Evolutionary conservation across 2,113 vertebrate species (phyloP).

Genomic region (Ageneiosus marmoratus): DNA sequence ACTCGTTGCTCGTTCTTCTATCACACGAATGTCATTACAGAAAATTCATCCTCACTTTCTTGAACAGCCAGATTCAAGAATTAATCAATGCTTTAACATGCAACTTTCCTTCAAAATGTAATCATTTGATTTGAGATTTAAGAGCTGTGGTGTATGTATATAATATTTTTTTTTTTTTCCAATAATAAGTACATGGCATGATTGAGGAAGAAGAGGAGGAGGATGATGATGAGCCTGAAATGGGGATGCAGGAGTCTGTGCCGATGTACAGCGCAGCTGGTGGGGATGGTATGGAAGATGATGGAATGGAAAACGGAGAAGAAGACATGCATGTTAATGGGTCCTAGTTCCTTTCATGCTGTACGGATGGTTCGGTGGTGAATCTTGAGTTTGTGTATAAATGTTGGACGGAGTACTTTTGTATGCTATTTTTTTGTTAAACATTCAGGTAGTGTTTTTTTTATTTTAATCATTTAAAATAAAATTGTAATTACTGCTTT

Average conservation of each 20-base stretch:
- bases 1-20: background rate
- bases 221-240: slow-evolving; percentile 42
- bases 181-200: slow-evolving; percentile 37
- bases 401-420: slow-evolving; percentile 10
- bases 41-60: background rate
- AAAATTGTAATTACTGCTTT: background rate
- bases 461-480: slow-evolving; percentile 23
- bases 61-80: background rate
- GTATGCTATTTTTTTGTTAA: background rate
- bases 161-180: background rate
- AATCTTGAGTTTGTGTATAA: background rate
- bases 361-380: background rate
- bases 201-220: slow-evolving; percentile 67
- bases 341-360: slow-evolving; percentile 63
- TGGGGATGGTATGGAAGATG: slow-evolving; percentile 36
- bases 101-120: too few species aligned
- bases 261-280: slow-evolving; percentile 42
- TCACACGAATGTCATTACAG: background rate
- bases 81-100: background rate
- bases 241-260: slow-evolving; percentile 34
- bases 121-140: background rate
- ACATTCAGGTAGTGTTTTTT: slow-evolving; percentile 19
- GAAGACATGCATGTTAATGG: slow-evolving; percentile 79
- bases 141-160: too few species aligned
- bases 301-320: slow-evolving; percentile 64